Base-by-base conservation (phyloP, 2,888 invertebrate species). In the Heliconius aoede region DNA sequence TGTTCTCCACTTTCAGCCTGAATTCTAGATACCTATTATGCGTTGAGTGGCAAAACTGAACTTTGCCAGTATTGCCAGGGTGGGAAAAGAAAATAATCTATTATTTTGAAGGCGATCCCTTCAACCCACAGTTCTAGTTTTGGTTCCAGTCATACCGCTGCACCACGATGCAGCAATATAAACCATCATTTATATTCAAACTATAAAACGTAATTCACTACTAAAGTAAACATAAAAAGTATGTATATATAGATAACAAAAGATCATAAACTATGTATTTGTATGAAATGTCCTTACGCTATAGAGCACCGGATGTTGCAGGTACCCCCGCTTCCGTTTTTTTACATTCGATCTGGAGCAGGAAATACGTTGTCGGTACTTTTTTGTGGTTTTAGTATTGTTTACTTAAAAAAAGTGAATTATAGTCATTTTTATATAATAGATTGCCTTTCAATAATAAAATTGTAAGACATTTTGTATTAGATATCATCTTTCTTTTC, bases 321-420 rank as follows among this genome's bases (percentile, higher is more conserved):
- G 81, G 83, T 82, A 81, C 76, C 77, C 65, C 80, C 73, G 72
- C 79, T 83, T 85, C 84, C 85, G 84, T 82, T 83, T 81, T 62
- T 81, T 78, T 81, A 78, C 80, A 81, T 82, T 80, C 81, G 80
- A 82, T 82, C 79, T 81, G 81, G 74, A 78, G 80, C 78, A 58
- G 83, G 82, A 83, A 78, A 76, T 80, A 78, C 65, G 76, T 67
- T 62, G 73, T 55, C 64, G 69, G 78, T 78, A 78, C 67, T 76
- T 77, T 51, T 64, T 65, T 80, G 75, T 79, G 74, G 76, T 77
- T 77, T 78, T 72, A n/a, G 72, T 76, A 72, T 76, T 65, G 68
- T 71, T 77, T 74, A 74, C 55, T 32, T 18, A 30, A 30, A 69
- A 68, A 69, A 30, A 28, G 13, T 15, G 4, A 0, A 24, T 30